Base-by-base conservation (phyloP, 2,797 vertebrate species). In the Pogonophryne albipinna region DNA sequence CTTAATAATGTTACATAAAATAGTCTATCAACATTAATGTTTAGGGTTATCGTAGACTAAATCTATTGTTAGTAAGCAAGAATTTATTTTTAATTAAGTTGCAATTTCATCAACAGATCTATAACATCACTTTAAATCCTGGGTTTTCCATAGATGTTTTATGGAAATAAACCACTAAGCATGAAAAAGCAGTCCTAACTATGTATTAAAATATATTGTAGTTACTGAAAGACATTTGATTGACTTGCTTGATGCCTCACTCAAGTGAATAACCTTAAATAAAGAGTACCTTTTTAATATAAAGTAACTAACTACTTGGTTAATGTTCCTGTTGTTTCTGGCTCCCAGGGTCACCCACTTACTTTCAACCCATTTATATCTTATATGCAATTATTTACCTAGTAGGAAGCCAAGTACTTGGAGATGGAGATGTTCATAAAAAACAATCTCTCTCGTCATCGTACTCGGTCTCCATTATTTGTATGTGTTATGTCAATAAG, bases 401-500 rank as follows among this genome's bases (percentile, higher is more conserved):
- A 3, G 50, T 6, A 5, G 49, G 23, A 71, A 46, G 49, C 2
- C 16, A 34, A 23, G 42, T 64, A 19, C 31, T 13, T 10, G 27
- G 27, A 27, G 27, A 3, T 38, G 3, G 20, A 68, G 55, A 27
- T 45, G 44, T 58, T 69, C n/a, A 74, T 65, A 10, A 60, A 27
- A 56, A 60, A 4, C 66, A 14, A 38, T 38, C 34, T 38, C 7
- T 27, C 47, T 67, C 12, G 1, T 42, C 5, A 0, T 23, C 14
- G 57, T 7, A 9, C 56, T 69, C 45, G 34, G 2, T 68, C 68
- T 60, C 61, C 63, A n/a, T 27, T 68, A 31, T 84, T 79, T 78
- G 60, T 73, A 57, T 71, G 44, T 58, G 55, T 79, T 71, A 53
- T 72, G 85, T 85, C 84, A 80, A 83, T 76, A 76, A 66, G 57